Evolutionary conservation across 2,113 vertebrate species (phyloP).

Genomic region (Oreochromis niloticus): DNA sequence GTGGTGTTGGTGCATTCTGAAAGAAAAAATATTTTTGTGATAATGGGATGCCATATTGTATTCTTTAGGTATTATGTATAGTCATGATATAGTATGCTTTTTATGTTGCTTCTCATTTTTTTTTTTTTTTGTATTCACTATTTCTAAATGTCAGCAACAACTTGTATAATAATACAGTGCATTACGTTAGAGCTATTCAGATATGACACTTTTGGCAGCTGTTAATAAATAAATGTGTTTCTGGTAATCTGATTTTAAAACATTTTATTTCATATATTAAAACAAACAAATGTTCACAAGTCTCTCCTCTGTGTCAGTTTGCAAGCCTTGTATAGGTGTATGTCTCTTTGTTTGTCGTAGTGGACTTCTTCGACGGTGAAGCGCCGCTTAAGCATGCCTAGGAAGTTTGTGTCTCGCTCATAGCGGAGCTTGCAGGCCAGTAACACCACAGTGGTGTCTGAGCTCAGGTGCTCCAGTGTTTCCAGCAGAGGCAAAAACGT

Average conservation of each 20-base stretch:
- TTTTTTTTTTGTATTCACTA: slow-evolving; percentile 46
- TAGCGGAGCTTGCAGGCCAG: slow-evolving; percentile 91
- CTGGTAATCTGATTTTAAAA: slow-evolving; percentile 30
- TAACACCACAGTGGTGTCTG: slow-evolving; percentile 71
- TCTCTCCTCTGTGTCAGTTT: slow-evolving; percentile 65
- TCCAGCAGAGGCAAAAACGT: slow-evolving; percentile 83
- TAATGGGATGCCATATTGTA: slow-evolving; percentile 54
- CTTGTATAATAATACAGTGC: slow-evolving; percentile 59
- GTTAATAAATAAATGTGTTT: slow-evolving; percentile 68
- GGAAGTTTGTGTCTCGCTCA: slow-evolving; percentile 83
- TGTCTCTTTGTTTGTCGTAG: slow-evolving; percentile 82
- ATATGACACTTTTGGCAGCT: slow-evolving; percentile 71
- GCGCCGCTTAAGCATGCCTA: slow-evolving; percentile 73
- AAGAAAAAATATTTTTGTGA: slow-evolving; percentile 5
- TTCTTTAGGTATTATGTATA: slow-evolving; percentile 47
- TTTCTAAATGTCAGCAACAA: slow-evolving; percentile 62
- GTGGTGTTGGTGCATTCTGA: not conserved
- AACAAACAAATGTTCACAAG: slow-evolving; percentile 31
- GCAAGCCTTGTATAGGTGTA: slow-evolving; percentile 81
- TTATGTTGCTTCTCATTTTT: slow-evolving; percentile 45
- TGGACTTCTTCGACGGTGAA: slow-evolving; percentile 80
- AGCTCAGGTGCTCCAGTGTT: slow-evolving; percentile 83
- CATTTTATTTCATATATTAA: not conserved
- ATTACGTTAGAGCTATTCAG: slow-evolving; percentile 62
- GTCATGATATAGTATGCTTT: slow-evolving; percentile 50